Evolutionary conservation across 2,888 invertebrate species (phyloP).

Genomic region (Synanthedon andrenaeformis): DNA sequence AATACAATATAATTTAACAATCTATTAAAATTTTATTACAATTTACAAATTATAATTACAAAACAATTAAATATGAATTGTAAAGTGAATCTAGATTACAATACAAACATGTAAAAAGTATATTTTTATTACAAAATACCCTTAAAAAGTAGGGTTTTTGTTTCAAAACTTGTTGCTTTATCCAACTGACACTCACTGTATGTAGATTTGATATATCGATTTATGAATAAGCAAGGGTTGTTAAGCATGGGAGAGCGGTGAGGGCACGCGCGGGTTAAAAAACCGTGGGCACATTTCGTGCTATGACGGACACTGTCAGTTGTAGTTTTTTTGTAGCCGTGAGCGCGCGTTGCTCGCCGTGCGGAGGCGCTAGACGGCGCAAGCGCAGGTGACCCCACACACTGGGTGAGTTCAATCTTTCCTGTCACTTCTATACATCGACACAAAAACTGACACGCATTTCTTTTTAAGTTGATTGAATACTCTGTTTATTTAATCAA

Average conservation of each 20-base stretch:
- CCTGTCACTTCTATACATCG: background rate
- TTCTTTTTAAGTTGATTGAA: background rate
- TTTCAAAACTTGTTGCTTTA: too few species aligned
- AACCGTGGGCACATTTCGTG: constrained; percentile 44
- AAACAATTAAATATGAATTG: too few species aligned
- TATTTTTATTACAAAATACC: too few species aligned
- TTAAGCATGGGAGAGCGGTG: constrained; percentile 23
- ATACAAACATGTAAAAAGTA: too few species aligned
- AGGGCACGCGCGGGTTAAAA: constrained; percentile 55
- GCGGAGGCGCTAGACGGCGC: constrained; percentile 5
- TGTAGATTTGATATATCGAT: constrained; percentile 26
- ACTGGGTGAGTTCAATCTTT: constrained; percentile 17
- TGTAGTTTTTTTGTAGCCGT: constrained; percentile 35
- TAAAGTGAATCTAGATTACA: too few species aligned
- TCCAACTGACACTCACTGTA: background rate
- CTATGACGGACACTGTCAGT: constrained; percentile 32
- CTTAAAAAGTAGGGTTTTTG: too few species aligned
- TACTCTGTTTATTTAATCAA: background rate
- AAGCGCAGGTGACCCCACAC: constrained; percentile 12
- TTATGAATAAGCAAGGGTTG: constrained; percentile 64
- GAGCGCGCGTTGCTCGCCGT: constrained; percentile 27
- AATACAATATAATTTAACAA: too few species aligned
- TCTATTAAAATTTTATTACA: too few species aligned
- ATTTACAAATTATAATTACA: too few species aligned
- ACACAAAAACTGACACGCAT: background rate